Evolutionary conservation across 2,888 invertebrate genomes (phyloP).

Genomic region (Aphodius granarius): DNA sequence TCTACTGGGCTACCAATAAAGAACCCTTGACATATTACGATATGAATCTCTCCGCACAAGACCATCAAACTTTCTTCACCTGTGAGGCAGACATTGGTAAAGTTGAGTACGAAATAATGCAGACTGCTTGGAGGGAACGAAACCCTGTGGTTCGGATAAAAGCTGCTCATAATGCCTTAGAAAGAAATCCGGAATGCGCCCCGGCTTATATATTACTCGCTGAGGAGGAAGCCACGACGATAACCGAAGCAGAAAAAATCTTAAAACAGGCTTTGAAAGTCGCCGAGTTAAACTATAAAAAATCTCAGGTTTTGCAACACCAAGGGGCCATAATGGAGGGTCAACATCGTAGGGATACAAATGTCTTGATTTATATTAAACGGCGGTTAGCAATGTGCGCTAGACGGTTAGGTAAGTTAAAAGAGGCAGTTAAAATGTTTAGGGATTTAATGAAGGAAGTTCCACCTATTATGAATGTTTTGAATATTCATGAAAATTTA

Average conservation of each 20-base stretch:
- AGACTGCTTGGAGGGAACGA: conserved; percentile 94
- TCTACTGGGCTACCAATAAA: conserved; percentile 86
- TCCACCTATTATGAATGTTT: conserved; percentile 90
- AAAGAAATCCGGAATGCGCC: conserved; percentile 88
- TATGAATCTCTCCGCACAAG: conserved; percentile 98
- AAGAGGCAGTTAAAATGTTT: conserved; percentile 96
- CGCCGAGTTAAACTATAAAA: conserved; percentile 74
- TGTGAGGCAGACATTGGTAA: conserved; percentile 87
- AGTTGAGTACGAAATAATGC: conserved; percentile 92
- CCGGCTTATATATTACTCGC: conserved; percentile 93
- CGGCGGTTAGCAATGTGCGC: conserved; percentile 97
- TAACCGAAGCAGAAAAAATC: conserved; percentile 83
- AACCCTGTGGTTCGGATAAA: conserved; percentile 89
- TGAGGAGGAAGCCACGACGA: conserved; percentile 95
- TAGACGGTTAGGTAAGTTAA: conserved; percentile 87
- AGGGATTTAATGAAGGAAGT: conserved; percentile 95
- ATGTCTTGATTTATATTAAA: conserved; percentile 92
- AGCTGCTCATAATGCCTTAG: conserved; percentile 86
- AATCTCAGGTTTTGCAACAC: conserved; percentile 80
- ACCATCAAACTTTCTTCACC: conserved; percentile 96
- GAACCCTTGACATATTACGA: conserved; percentile 98
- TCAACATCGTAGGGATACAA: conserved; percentile 84
- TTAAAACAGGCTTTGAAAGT: conserved; percentile 81
- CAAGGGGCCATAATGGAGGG: conserved; percentile 74
- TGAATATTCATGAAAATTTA: conserved; percentile 94